Evolutionary conservation across 2,888 invertebrate genomes (phyloP).

Genomic region (Diarsia mendica): DNA sequence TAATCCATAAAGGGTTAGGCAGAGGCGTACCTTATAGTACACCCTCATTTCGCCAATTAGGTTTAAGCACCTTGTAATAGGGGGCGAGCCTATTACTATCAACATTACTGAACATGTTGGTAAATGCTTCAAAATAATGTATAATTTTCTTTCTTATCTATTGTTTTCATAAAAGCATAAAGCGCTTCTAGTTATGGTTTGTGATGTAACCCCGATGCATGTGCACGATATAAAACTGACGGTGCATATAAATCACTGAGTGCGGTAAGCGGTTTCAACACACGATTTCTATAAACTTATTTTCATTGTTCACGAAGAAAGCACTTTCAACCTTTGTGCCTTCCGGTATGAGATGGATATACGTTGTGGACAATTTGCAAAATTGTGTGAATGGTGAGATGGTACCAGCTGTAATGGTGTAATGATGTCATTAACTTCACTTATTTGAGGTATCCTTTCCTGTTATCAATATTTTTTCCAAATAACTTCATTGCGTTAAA

Average conservation of each 20-base stretch:
- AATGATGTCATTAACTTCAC: background rate
- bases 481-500: background rate
- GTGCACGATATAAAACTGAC: conserved; percentile 65
- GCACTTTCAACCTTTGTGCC: conserved; percentile 65
- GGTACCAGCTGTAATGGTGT: background rate
- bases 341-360: conserved; percentile 72
- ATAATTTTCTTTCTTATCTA: background rate
- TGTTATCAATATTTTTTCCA: background rate
- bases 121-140: background rate
- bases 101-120: background rate
- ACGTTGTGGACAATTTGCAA: conserved; percentile 16
- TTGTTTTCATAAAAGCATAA: background rate
- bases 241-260: conserved; percentile 72
- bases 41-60: too few relatives aligned
- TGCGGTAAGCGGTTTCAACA: conserved; percentile 76
- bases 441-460: background rate
- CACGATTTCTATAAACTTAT: conserved; percentile 72
- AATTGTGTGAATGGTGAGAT: conserved; percentile 1
- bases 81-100: too few relatives aligned
- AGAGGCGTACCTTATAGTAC: too few relatives aligned
- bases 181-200: background rate
- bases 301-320: conserved; percentile 79
- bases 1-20: too few relatives aligned
- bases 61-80: too few relatives aligned
- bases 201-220: conserved; percentile 48